Conservation (phyloP, 2,113 vertebrate genomes). For the Menura novaehollandiae region DNA sequence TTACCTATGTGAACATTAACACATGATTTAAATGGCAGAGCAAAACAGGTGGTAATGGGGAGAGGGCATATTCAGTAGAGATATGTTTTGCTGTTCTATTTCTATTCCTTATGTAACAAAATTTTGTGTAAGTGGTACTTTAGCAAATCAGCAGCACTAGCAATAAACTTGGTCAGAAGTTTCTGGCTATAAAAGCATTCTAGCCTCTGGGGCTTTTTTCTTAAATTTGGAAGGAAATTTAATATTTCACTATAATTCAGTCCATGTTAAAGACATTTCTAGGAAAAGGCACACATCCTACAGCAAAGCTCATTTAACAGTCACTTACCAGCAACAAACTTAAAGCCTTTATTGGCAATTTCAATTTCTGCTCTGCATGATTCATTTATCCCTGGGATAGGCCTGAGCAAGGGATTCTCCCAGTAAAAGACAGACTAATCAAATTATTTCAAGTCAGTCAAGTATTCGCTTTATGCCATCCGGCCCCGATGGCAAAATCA, state of each 20-base stretch:
- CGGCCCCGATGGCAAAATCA: background rate
- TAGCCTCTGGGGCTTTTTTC: background rate
- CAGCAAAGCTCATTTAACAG: slow-evolving; percentile 16
- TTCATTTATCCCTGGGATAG: slow-evolving; percentile 2
- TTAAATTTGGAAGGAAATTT: background rate
- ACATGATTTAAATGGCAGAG: background rate
- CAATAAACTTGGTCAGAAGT: background rate
- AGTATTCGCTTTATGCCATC: background rate
- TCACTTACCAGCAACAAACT: slow-evolving; percentile 14
- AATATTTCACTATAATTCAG: background rate
- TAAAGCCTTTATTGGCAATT: background rate
- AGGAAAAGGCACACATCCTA: background rate
- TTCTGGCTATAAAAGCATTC: background rate
- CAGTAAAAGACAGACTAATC: background rate
- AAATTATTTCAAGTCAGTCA: slow-evolving; percentile 33
- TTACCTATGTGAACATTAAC: background rate
- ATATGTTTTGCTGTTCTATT: background rate
- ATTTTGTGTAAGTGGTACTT: background rate
- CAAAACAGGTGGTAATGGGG: background rate
- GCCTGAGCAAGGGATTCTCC: slow-evolving; percentile 12
- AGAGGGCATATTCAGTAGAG: background rate
- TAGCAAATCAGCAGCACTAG: background rate
- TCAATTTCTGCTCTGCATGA: background rate
- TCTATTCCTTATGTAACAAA: background rate
- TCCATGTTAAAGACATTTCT: background rate